Conservation (phyloP, 2,888 invertebrate species). For the Yponomeuta plumbellus region DNA sequence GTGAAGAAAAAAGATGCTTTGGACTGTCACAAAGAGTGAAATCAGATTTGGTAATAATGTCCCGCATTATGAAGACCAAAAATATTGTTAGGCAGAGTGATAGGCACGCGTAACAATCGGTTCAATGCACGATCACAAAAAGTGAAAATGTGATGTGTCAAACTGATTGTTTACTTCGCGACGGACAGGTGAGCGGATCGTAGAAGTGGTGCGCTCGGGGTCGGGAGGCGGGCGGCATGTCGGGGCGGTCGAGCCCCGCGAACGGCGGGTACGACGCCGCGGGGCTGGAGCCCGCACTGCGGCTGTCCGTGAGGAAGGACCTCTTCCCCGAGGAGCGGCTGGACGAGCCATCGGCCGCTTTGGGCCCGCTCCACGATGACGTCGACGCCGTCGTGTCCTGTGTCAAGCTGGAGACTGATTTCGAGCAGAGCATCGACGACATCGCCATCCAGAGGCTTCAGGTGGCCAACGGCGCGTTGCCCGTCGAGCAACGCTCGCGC, state of each 20-base stretch:
- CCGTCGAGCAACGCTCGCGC: constrained; percentile 49
- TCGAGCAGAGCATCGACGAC: constrained; percentile 71
- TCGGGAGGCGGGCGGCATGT: constrained; percentile 69
- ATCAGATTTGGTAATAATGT: constrained; percentile 63
- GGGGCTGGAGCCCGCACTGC: constrained; percentile 46
- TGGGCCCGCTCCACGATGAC: constrained; percentile 41
- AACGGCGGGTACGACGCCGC: constrained; percentile 67
- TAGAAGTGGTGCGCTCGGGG: constrained; percentile 66
- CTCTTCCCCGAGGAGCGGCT: constrained; percentile 61
- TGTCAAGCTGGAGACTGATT: constrained; percentile 70
- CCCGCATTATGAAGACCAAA: constrained; percentile 50
- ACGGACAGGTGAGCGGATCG: constrained; percentile 71
- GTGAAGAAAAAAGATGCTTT: constrained; percentile 74
- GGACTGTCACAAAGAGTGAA: constrained; percentile 63
- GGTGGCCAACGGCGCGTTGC: constrained; percentile 52
- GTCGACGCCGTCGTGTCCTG: constrained; percentile 52
- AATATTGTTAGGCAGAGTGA: constrained; percentile 52
- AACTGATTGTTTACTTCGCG: constrained; percentile 76
- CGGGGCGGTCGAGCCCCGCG: constrained; percentile 69
- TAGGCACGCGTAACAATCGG: constrained; percentile 52
- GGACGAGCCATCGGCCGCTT: constrained; percentile 39
- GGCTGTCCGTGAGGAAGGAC: constrained; percentile 71
- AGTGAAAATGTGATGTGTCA: constrained; percentile 78
- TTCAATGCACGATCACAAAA: constrained; percentile 61
- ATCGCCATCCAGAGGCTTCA: constrained; percentile 56